Base-by-base conservation (phyloP, 2,888 invertebrate genomes). In the Parascotia fuliginaria region DNA sequence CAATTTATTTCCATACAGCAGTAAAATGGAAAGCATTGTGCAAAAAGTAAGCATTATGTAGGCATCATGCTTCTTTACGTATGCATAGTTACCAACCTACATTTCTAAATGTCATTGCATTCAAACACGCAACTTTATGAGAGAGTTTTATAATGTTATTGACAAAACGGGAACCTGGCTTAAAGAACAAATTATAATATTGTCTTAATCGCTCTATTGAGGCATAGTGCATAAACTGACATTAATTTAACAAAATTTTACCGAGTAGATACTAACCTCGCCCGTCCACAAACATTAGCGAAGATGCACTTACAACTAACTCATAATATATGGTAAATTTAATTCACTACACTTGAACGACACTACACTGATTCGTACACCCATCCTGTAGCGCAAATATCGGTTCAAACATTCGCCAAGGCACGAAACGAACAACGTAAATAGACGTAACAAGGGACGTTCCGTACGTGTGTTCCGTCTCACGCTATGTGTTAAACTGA, bases 201-300 rank as follows among this genome's bases (percentile, higher is more conserved):
- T 40, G 60, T 44, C 43, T 49, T 69, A 69, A 67, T 62, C 54
- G 57, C 42, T 50, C 43, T 47, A 51, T 38, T 63, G 63, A 55
- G 40, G 47, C 32, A 33, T 13, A 36, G 48, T 43, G 45, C 44
- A 51, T 40, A 43, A 15, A 31, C 38, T 61, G 53, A 69, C 60
- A 60, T 51, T 58, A 53, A 64, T 69, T 59, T 60, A 50, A 60
- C 64, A 38, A 53, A 53, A 55, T 55, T 60, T 46, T 62, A 50
- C 49, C 42, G 53, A 42, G 45, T 37, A 50, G 51, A 52, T 68
- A 83, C 89, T 75, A 77, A 90, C 90, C 90, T 85, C 87, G 79
- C 62, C 90, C 90, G 86, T 90, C 90, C 77, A 90, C 76, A 82
- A 87, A 89, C 90, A 90, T 89, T 83, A 79, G 83, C 70, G 74